Conservation (phyloP, 1,140 invertebrate species). For the Pygmarrhopalites habei region DNA sequence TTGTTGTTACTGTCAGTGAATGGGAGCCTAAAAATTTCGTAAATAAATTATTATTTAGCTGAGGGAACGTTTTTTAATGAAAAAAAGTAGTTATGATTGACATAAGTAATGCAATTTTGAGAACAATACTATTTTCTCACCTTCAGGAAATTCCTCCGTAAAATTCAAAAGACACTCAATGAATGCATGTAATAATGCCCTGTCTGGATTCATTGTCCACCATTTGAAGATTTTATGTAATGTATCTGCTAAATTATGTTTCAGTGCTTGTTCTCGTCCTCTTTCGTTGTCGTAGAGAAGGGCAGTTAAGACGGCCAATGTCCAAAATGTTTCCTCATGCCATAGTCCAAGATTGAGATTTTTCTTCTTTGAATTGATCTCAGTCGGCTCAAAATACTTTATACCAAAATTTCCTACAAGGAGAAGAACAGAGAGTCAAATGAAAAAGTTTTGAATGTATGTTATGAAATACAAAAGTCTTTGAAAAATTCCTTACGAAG, state of each 20-base stretch:
- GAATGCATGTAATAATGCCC: conserved; percentile 21
- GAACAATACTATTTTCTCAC: too few species aligned
- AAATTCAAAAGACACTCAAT: conserved; percentile 32
- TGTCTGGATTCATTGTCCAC: conserved; percentile 26
- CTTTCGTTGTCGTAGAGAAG: conserved; percentile 14
- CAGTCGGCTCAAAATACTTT: conserved; percentile 16
- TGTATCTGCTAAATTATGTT: conserved; percentile 16
- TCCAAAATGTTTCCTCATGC: conserved; percentile 24
- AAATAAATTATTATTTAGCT: too few species aligned
- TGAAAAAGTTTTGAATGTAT: too few species aligned
- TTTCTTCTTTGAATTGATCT: conserved; percentile 13
- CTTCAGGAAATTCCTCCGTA: conserved; percentile 33
- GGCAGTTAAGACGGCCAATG: conserved; percentile 15
- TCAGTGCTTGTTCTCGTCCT: conserved; percentile 21
- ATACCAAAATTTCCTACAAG: conserved; percentile 24
- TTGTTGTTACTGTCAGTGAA: conserved; percentile 31
- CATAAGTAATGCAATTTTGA: too few species aligned
- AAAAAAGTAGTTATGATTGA: too few species aligned
- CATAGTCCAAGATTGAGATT: conserved; percentile 3
- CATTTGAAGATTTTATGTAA: conserved; percentile 35
- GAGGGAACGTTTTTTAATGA: too few species aligned
- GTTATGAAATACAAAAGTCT: too few species aligned
- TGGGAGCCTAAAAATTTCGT: conserved; percentile 29
- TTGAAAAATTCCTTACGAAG: too few species aligned
- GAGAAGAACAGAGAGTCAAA: too few species aligned